Percentiles rank a stretch among this genome's conserved stretches.
Evolutionary conservation across 2,113 vertebrate genomes (phyloP).

Genomic region (Mus musculus): GRCm39 chr6:63402501-63403000

Average conservation of each 20-base stretch:
- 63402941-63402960: neutral
- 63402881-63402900: constrained; percentile 10
- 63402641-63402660: neutral
- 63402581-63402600: neutral
- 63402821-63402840: neutral
- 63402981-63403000: neutral
- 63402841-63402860: constrained; percentile 8
- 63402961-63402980: neutral
- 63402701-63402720: neutral
- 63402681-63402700: neutral
- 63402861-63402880: neutral
- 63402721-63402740: neutral
- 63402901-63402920: neutral
- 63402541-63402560: neutral
- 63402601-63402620: constrained; percentile 26
- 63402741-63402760: neutral
- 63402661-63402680: neutral
- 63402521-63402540: neutral
- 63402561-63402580: neutral
- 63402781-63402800: neutral
- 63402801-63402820: neutral
- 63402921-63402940: constrained; percentile 7
- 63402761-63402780: neutral
- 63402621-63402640: neutral
- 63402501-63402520: neutral